A percentile compares a stretch with the other conserved stretches of the same genome.
Evolutionary conservation across 2,888 invertebrate genomes (phyloP).

Genomic region (Chymomyza procnemis): DNA sequence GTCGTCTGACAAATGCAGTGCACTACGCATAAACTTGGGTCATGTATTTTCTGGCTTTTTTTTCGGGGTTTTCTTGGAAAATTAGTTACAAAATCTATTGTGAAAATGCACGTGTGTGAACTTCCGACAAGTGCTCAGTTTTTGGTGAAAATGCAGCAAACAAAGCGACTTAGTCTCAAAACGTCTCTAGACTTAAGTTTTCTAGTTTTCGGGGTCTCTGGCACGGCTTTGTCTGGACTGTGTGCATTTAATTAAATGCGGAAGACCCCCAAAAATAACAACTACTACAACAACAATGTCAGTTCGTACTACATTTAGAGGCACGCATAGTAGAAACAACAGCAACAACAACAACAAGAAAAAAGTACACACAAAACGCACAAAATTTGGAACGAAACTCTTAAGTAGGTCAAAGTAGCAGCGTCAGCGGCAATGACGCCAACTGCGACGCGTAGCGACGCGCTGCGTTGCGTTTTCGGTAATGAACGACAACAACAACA

Average conservation of each 20-base stretch:
- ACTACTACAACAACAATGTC: conserved; percentile 20
- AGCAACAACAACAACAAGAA: conserved; percentile 24
- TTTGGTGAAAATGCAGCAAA: conserved; percentile 49
- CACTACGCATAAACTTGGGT: neutral
- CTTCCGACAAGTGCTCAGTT: conserved; percentile 56
- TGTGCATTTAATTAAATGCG: conserved; percentile 74
- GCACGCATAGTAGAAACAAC: conserved; percentile 48
- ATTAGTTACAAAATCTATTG: conserved; percentile 44
- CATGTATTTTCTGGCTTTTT: no score
- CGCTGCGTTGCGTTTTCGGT: conserved; percentile 8
- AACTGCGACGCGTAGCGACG: conserved; percentile 7
- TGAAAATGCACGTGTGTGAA: conserved; percentile 59
- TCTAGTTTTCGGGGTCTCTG: neutral
- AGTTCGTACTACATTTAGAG: conserved; percentile 34
- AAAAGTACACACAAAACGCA: conserved; percentile 48
- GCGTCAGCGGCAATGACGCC: conserved; percentile 41
- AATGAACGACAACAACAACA: conserved; percentile 1
- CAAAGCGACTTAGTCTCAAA: neutral
- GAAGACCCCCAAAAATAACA: conserved; percentile 51
- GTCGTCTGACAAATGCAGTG: conserved; percentile 40
- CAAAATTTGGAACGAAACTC: conserved; percentile 63
- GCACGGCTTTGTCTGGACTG: conserved; percentile 1
- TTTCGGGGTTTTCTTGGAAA: conserved; percentile 51
- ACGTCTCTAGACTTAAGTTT: neutral
- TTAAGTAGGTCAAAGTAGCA: conserved; percentile 71